Conservation (phyloP, 1,140 invertebrate genomes). For the Pseudomyrmex sp. region DNA sequence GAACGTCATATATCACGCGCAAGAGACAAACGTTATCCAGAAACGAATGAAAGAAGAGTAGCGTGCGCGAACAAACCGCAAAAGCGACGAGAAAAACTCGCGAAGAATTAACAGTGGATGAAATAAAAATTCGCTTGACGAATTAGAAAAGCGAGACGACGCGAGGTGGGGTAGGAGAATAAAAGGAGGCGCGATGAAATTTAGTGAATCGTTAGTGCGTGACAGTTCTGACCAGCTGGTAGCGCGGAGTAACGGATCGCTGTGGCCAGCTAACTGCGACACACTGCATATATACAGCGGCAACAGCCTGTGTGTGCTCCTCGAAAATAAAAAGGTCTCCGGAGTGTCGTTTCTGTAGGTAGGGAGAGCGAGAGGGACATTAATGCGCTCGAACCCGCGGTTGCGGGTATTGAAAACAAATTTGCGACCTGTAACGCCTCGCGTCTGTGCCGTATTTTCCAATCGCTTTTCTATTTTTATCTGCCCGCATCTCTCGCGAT, state of each 20-base stretch:
- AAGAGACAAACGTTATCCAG: not conserved
- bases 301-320: conserved; percentile 18
- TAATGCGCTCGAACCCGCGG: conserved; percentile 44
- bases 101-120: conserved; percentile 51
- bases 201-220: conserved; percentile 76
- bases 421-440: conserved; percentile 36
- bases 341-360: conserved; percentile 10
- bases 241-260: conserved; percentile 72
- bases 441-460: conserved; percentile 33
- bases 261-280: conserved; percentile 49
- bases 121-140: conserved; percentile 66
- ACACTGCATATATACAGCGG: conserved; percentile 10
- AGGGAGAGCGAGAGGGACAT: not conserved
- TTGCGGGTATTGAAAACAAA: conserved; percentile 58
- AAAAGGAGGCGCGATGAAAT: conserved; percentile 69
- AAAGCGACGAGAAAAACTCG: conserved; percentile 40
- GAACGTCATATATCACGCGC: not conserved
- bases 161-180: not conserved
- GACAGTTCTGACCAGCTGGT: conserved; percentile 74
- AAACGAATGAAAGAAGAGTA: not conserved
- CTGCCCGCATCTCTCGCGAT: conserved; percentile 15
- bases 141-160: conserved; percentile 64
- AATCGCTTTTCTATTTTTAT: conserved; percentile 34
- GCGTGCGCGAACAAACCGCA: conserved; percentile 1
- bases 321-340: conserved; percentile 42